Conservation (phyloP, 2,888 invertebrate species). For the Hydrotaea cyrtoneurina region DNA sequence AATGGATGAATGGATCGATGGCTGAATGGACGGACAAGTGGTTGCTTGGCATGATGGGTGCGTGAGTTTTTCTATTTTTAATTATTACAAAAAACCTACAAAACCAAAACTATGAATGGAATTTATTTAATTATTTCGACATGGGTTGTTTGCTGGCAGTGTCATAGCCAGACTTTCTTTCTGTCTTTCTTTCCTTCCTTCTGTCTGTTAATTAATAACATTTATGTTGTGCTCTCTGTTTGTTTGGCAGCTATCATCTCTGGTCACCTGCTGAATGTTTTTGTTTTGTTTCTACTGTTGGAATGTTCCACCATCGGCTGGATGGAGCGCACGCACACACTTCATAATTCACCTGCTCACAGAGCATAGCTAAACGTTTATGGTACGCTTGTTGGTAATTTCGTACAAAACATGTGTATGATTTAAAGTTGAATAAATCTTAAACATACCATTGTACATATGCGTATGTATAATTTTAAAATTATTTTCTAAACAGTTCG, state of each 20-base stretch:
- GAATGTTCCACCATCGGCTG: background rate
- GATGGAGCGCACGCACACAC: background rate
- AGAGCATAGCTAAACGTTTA: constrained; percentile 49
- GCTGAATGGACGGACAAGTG: background rate
- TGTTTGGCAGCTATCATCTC: background rate
- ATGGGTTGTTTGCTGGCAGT: constrained; percentile 21
- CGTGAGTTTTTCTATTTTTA: constrained; percentile 4
- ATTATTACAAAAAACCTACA: background rate
- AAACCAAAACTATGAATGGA: constrained; percentile 34
- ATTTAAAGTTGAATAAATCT: constrained; percentile 18
- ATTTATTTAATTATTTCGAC: constrained; percentile 35
- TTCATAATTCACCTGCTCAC: constrained; percentile 52
- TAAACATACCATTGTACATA: background rate
- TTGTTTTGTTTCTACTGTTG: background rate
- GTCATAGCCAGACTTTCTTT: background rate
- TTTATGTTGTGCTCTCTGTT: constrained; percentile 5
- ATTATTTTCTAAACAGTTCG: background rate
- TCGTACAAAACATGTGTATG: background rate
- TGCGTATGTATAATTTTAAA: constrained; percentile 5
- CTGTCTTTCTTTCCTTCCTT: background rate
- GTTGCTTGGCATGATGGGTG: background rate
- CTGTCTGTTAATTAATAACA: constrained; percentile 14
- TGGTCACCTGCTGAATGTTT: background rate
- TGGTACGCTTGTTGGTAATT: constrained; percentile 9
- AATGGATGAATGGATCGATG: background rate